Evolutionary conservation across 2,113 vertebrate genomes (phyloP), one percentile per base, ranked within the genome.

Genomic region (Prietella phreatophila): DNA sequence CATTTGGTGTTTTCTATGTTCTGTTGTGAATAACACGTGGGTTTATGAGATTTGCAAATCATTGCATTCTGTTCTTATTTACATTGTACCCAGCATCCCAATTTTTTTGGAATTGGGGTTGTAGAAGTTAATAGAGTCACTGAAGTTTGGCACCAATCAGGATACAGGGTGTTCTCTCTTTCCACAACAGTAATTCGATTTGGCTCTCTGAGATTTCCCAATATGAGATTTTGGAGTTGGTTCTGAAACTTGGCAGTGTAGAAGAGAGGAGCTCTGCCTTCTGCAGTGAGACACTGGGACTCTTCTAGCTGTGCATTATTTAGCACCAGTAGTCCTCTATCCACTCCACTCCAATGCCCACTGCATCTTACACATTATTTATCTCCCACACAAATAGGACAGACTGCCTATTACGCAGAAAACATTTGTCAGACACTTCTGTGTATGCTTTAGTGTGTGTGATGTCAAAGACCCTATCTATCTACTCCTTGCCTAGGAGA

Each of bases 361-460:
- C 82, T 67, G 82, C 42, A 67, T 84, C 25, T 50, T 67, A 67
- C 39, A 67, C 60, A n/a, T 83, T 65, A 83, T 65, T 63, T 83
- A 83, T 83, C 82, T 65, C 30, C 47, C 82, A 30, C 15, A 30
- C 60, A 83, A 83, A 25, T 83, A 47, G 55, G 10, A 82, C 55
- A 82, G 80, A 82, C 25, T 30, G 56, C 15, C 61, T 67, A 30
- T 83, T 83, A 65, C 61, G 3, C 60, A 67, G 61, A 42, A 83
- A 83, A 67, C 39, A 67, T 84, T 83, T 83, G 39, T 83, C 82
- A 83, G 11, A 50, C 82, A 25, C 25, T 61, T n/a, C 19, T 78
- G 55, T 86, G 67, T 85, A 69, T 78, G 30, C 14, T n/a, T 78
- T 27, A 15, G 73, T 78, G 71, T 25, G 39, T 67, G 60, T 78